phyloP scores from a whole-genome alignment of 2,113 vertebrate genomes.

The Sus scrofa region T2T-Sscrofa CM000812.6:125320001-125320500 shows the following conservation, averaged over 20 bases:
- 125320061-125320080: background rate
- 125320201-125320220: background rate
- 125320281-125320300: slow-evolving; percentile 4
- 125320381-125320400: background rate
- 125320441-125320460: slow-evolving; percentile 38
- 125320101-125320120: background rate
- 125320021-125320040: background rate
- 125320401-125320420: slow-evolving; percentile 3
- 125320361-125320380: background rate
- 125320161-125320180: slow-evolving; percentile 21
- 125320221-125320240: background rate
- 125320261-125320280: background rate
- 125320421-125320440: background rate
- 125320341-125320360: background rate
- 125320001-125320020: background rate
- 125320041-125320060: background rate
- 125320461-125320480: background rate
- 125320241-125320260: slow-evolving; percentile 11
- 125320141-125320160: background rate
- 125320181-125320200: background rate
- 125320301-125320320: background rate
- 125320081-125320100: background rate
- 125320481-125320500: slow-evolving; percentile 3
- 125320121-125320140: background rate
- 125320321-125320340: background rate